These are phyloP conservation scores for Cataglyphis hispanica DNA, from an alignment of 1,140 invertebrate genomes.

Conservation along the genomic window DNA sequence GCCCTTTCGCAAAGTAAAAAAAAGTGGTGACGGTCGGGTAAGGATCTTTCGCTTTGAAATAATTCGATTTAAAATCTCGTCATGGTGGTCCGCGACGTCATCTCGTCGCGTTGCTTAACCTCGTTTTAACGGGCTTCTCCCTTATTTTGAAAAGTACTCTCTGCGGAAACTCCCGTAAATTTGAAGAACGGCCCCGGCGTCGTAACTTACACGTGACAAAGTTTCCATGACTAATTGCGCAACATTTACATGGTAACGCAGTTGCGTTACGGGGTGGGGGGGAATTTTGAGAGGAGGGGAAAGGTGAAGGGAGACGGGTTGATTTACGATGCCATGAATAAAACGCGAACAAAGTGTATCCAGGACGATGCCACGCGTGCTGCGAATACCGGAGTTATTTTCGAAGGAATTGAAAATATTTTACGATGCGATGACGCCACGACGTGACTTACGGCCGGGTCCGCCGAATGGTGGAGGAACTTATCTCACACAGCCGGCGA, in stretches of 20 bases:
- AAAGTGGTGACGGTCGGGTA: slow-evolving; percentile 13
- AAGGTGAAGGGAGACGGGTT: slow-evolving; percentile 12
- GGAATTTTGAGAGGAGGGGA: neutral
- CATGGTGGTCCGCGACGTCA: slow-evolving; percentile 12
- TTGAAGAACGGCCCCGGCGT: slow-evolving; percentile 49
- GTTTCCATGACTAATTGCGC: slow-evolving; percentile 68
- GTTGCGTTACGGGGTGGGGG: slow-evolving; percentile 27
- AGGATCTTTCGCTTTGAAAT: slow-evolving; percentile 10
- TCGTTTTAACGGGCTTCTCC: slow-evolving; percentile 53
- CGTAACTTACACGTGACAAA: slow-evolving; percentile 69
- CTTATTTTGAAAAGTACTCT: slow-evolving; percentile 64
- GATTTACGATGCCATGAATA: slow-evolving; percentile 65
- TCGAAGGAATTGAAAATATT: slow-evolving; percentile 64
- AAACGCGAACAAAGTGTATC: slow-evolving; percentile 64
- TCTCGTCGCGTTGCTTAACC: slow-evolving; percentile 50
- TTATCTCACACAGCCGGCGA: slow-evolving; percentile 22
- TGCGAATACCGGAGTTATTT: slow-evolving; percentile 62
- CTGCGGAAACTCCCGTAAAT: slow-evolving; percentile 67
- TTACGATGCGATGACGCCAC: slow-evolving; percentile 62
- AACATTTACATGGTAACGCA: slow-evolving; percentile 68
- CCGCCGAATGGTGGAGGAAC: slow-evolving; percentile 18
- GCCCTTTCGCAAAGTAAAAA: slow-evolving; percentile 41
- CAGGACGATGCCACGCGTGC: slow-evolving; percentile 59
- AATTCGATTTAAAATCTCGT: slow-evolving; percentile 52
- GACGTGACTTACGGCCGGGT: slow-evolving; percentile 50